Percentiles rank a stretch among this genome's conserved stretches.
These are phyloP conservation scores for Callopanchax toddi DNA, from an alignment of 2,113 vertebrate genomes.

Conservation along the genomic window DNA sequence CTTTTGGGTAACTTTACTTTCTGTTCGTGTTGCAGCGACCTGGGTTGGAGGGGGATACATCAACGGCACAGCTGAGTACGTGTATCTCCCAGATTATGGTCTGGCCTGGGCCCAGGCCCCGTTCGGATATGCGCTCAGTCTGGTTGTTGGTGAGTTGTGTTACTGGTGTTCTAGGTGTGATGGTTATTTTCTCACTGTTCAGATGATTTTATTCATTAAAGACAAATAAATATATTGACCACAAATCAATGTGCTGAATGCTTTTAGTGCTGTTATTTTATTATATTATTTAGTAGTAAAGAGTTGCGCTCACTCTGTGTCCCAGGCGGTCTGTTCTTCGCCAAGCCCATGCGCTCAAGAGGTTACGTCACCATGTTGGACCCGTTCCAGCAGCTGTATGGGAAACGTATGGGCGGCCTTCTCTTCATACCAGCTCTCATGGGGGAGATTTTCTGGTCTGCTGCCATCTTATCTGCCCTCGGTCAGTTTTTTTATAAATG, in stretches of 20 bases:
- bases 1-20: too few species aligned
- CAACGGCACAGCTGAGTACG: conserved; percentile 96
- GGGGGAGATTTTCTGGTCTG: conserved; percentile 99
- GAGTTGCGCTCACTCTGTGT: conserved; percentile 24
- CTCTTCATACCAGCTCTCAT: conserved; percentile 97
- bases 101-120: conserved; percentile 98
- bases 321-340: conserved; percentile 95
- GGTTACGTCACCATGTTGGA: conserved; percentile 99
- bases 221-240: too few species aligned
- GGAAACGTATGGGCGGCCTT: conserved; percentile 96
- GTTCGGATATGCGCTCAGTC: conserved; percentile 95
- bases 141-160: conserved; percentile 92
- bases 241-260: too few species aligned
- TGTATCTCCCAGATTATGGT: conserved; percentile 91
- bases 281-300: too few species aligned
- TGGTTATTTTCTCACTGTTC: too few species aligned
- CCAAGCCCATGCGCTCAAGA: conserved; percentile 96
- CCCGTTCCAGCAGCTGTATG: conserved; percentile 97
- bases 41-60: conserved; percentile 99
- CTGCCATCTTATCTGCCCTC: conserved; percentile 95
- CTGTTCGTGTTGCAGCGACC: conserved; percentile 83
- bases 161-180: too few species aligned
- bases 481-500: conserved; percentile 77
- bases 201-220: too few species aligned
- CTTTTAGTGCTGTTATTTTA: too few species aligned